These are phyloP conservation scores for Papilio gigon DNA, from an alignment of 2,888 invertebrate species.

Conservation along the genomic window DNA sequence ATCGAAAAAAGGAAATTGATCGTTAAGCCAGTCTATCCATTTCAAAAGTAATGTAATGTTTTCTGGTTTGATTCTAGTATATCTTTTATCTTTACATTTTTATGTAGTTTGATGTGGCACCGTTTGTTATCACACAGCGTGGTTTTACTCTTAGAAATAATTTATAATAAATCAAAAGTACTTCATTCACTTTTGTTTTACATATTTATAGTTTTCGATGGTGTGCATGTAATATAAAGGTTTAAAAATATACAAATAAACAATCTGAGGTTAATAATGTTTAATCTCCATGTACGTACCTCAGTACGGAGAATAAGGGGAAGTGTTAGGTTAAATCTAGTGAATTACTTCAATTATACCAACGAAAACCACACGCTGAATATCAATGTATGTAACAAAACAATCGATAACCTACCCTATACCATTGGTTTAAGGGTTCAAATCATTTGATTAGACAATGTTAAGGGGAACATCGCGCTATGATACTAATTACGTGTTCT, in stretches of 20 bases:
- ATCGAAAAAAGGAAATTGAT: background rate
- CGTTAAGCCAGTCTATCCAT: background rate
- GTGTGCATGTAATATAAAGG: too few relatives aligned
- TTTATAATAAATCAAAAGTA: background rate
- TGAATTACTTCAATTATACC: background rate
- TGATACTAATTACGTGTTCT: conserved; percentile 29
- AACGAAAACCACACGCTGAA: conserved; percentile 22
- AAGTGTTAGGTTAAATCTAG: background rate
- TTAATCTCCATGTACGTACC: background rate
- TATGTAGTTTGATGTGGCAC: background rate
- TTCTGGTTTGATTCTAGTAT: background rate
- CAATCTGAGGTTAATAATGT: background rate
- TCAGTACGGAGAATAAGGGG: background rate
- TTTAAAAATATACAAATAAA: background rate
- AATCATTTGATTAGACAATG: background rate
- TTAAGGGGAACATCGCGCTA: conserved; percentile 4
- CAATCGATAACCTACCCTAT: background rate
- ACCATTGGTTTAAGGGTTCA: background rate
- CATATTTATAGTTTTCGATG: too few relatives aligned
- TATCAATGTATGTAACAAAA: background rate
- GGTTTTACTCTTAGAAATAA: background rate
- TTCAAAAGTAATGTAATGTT: background rate
- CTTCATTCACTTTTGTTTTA: too few relatives aligned
- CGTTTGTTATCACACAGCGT: background rate
- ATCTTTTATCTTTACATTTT: background rate